Base-by-base conservation (phyloP, 2,888 invertebrate species). In the Urechis unicinctus region DNA sequence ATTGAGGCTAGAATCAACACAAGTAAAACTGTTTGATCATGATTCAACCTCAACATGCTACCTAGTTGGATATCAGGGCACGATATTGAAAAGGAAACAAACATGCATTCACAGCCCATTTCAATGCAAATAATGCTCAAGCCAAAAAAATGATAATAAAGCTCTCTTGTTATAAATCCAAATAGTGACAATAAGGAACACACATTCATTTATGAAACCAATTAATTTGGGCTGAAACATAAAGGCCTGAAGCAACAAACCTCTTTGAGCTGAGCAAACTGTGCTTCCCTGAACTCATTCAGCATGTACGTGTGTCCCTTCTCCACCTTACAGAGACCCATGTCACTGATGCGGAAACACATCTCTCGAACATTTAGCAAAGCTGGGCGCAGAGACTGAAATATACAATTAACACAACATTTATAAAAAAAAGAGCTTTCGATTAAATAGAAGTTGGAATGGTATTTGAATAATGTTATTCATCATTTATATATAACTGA, bases 291-390 rank as follows among this genome's bases (percentile, higher is more conserved):
- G 65, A 78, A 77, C 58, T 77, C 74, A 9, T 62, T 61, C 25
- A 79, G 66, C 21, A 72, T 68, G 64, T 78, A 78, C 0, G 78
- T 78, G 58, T 73, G 70, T 21, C 72, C 73, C 58, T 74, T 74
- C 66, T 79, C 77, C 21, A 78, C 73, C 61, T 77, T 75, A 62
- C 77, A 78, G 56, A 79, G 65, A 17, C 75, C 75, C 78, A 79
- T 78, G 61, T 79, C 78, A 58, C 77, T 75, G 61, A 79, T 78
- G 6, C 77, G 64, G 59, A 77, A 76, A 61, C 78, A 78, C 77
- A 78, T 79, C 63, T 77, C 79, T 64, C 87, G 85, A 50, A 91
- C 82, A 62, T 83, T 83, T 1, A 91, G 77, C 49, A 91, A 77
- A 0, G 89, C 88, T 58, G 83, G 83, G 21, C 87, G 83, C 63